Percentiles rank a stretch among this genome's conserved stretches.
phyloP scores from a whole-genome alignment of 2,797 vertebrate species.

The Tragopan temminckii region DNA sequence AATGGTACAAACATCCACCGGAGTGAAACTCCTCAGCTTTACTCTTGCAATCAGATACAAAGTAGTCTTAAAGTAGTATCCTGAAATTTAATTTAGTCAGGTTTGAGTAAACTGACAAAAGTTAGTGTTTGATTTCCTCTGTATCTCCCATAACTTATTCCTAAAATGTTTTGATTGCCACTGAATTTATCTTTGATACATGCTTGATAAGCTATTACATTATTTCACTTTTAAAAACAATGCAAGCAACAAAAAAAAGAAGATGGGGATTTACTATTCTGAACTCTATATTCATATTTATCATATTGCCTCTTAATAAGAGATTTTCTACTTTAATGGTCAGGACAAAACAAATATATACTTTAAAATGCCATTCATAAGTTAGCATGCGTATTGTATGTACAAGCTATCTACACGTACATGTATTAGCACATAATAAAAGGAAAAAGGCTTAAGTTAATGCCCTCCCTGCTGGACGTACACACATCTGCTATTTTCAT shows the following conservation, averaged over 20 bases:
- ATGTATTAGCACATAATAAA: background rate
- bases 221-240: background rate
- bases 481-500: background rate
- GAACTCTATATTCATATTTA: background rate
- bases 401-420: background rate
- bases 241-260: background rate
- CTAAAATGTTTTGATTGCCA: background rate
- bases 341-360: background rate
- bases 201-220: background rate
- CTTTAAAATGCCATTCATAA: background rate
- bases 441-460: background rate
- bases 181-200: background rate
- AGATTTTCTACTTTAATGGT: background rate
- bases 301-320: background rate
- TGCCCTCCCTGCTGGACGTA: background rate
- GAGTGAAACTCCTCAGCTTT: background rate
- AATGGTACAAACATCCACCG: background rate
- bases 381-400: background rate
- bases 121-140: no score
- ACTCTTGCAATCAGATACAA: background rate
- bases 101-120: background rate
- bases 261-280: background rate
- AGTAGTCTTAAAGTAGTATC: background rate
- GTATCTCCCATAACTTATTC: background rate
- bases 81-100: background rate